Evolutionary conservation across 1,140 invertebrate species (phyloP), one percentile per base, ranked within the genome.

Genomic region (Limonius californicus): DNA sequence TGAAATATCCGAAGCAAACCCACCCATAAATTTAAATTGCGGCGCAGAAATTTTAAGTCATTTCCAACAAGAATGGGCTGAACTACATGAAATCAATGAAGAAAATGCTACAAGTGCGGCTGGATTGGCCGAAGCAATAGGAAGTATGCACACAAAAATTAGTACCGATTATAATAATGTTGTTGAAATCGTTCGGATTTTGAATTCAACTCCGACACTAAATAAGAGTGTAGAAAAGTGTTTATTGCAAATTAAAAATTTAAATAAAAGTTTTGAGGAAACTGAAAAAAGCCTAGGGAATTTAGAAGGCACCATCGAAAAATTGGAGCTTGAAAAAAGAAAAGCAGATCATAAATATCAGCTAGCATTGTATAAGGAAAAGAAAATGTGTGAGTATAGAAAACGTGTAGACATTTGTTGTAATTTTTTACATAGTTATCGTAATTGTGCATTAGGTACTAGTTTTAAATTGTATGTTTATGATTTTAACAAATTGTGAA

Each of bases 281-380:
- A 84, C 87, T 1, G 86, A 89, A 74, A 76, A 75, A 57, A 79
- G 81, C 14, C 70, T 89, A 18, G 72, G 86, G 53, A 72, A 81
- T 55, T 75, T 89, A 16, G 84, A 88, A 72, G 81, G 87, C 71
- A 66, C 87, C 23, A 83, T 87, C 63, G 86, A 89, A 68, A 82
- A 82, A 61, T 76, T 85, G 50, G 84, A 87, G 66, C 75, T 87
- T 30, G 80, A 85, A 69, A 83, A 79, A 68, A 81, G 79, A 66
- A 84, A 87, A 68, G 65, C 82, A 39, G 81, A 85, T 67, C 85
- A 89, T 67, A 75, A 80, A 66, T 82, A 83, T 70, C 85, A 88
- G 59, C 77, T 89, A 47, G 81, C 83, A 61, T 74, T 83, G 19
- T 88, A 88, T 67, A 82, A 84, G 74, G 81, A 84, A 64, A 84